Evolutionary conservation across 2,888 invertebrate species (phyloP).

Genomic region (Lysandra bellargus): DNA sequence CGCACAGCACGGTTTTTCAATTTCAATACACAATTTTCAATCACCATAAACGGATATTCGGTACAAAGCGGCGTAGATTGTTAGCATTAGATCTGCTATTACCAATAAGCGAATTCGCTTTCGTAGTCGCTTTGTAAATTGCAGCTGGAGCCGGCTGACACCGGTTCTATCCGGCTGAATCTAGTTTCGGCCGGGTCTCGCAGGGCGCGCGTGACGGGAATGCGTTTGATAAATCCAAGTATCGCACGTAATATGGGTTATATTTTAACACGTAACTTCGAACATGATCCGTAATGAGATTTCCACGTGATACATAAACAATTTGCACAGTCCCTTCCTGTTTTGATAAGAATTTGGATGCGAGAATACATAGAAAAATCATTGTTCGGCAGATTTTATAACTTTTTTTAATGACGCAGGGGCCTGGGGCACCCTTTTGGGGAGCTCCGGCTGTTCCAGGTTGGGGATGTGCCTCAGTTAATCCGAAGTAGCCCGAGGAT

Average conservation of each 20-base stretch:
- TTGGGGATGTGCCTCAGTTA: too few relatives aligned
- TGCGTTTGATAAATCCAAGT: slow-evolving; percentile 21
- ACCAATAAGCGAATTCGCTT: slow-evolving; percentile 33
- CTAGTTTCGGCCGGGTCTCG: slow-evolving; percentile 33
- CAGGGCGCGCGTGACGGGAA: slow-evolving; percentile 33
- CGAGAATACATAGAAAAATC: not conserved
- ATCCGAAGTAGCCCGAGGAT: too few relatives aligned
- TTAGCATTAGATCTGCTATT: slow-evolving; percentile 28
- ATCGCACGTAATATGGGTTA: slow-evolving; percentile 30
- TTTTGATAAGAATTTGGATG: not conserved
- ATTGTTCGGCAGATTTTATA: not conserved
- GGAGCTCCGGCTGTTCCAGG: too few relatives aligned
- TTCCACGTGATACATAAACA: slow-evolving; percentile 6
- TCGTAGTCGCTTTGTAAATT: slow-evolving; percentile 33
- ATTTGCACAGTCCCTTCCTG: not conserved
- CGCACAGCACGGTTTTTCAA: not conserved
- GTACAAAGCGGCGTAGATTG: slow-evolving; percentile 21
- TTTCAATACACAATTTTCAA: slow-evolving; percentile 19
- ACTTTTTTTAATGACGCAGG: too few relatives aligned
- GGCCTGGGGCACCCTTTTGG: too few relatives aligned
- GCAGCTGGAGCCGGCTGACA: slow-evolving; percentile 32
- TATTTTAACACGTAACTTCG: slow-evolving; percentile 27
- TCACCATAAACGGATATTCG: slow-evolving; percentile 22
- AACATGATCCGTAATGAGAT: slow-evolving; percentile 21
- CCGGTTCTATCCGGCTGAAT: slow-evolving; percentile 31